Conservation (phyloP, 2,113 vertebrate genomes). For the Myotis davidii region DNA sequence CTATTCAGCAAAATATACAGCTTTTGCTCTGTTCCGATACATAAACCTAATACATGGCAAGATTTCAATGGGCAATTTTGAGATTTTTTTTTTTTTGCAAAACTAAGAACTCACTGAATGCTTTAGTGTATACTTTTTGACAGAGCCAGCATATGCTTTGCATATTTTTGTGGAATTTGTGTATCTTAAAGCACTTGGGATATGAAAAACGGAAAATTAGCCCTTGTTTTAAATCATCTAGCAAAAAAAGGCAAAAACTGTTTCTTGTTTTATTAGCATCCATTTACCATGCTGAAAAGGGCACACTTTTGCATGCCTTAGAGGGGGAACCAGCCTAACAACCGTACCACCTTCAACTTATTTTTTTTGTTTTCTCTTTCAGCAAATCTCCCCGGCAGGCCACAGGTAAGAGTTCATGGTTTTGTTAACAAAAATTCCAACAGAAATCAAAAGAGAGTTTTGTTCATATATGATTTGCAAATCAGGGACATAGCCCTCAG, state of each 20-base stretch:
- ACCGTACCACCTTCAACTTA: background rate
- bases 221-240: slow-evolving; percentile 32
- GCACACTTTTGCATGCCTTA: background rate
- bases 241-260: background rate
- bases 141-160: slow-evolving; percentile 12
- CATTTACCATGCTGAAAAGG: background rate
- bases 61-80: slow-evolving; percentile 34
- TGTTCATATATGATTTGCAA: background rate
- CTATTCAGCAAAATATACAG: background rate
- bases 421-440: background rate
- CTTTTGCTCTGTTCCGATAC: background rate
- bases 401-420: slow-evolving; percentile 83
- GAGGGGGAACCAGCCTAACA: background rate
- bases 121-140: slow-evolving; percentile 11
- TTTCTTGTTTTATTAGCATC: background rate
- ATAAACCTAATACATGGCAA: background rate
- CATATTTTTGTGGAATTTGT: slow-evolving; percentile 10
- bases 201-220: background rate
- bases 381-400: slow-evolving; percentile 87
- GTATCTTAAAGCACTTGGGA: background rate
- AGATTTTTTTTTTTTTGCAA: background rate
- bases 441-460: background rate
- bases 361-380: slow-evolving; percentile 78
- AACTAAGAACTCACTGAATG: background rate
- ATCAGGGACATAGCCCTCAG: background rate